Evolutionary conservation across 53 echinoderm and acorn worm genomes (phyloP).

Genomic region (Paracentrotus lividus): DNA sequence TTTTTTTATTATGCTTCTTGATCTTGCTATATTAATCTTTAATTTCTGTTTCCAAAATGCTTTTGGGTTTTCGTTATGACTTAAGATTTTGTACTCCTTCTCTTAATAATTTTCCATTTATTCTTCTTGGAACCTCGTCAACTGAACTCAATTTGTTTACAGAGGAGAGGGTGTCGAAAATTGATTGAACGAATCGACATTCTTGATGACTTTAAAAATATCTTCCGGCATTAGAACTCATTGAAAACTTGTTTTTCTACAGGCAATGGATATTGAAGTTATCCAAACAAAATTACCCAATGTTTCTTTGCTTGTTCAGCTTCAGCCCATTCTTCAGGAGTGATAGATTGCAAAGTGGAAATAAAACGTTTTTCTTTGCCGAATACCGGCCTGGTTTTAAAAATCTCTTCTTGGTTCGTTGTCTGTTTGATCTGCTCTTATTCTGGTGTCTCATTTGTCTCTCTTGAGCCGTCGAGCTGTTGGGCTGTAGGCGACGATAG

Average conservation of each 20-base stretch:
- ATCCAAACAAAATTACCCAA: constrained; percentile 45
- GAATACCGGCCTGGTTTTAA: constrained; percentile 23
- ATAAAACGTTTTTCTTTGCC: constrained; percentile 40
- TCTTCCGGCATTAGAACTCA: constrained; percentile 26
- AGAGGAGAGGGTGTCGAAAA: neutral
- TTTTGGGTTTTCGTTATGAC: neutral
- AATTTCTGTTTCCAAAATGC: neutral
- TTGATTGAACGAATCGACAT: constrained; percentile 41
- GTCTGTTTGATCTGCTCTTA: constrained; percentile 48
- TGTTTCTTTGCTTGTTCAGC: constrained; percentile 47
- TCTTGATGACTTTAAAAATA: constrained; percentile 49
- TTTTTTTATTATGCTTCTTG: no score
- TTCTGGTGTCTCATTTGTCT: constrained; percentile 35
- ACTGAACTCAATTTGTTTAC: neutral
- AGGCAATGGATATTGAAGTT: constrained; percentile 12
- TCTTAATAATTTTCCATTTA: neutral
- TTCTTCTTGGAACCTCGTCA: neutral
- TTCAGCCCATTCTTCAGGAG: neutral
- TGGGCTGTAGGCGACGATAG: neutral
- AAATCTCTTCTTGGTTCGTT: constrained; percentile 5
- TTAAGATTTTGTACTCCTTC: neutral
- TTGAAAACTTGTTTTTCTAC: constrained; percentile 31
- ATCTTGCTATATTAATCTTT: neutral
- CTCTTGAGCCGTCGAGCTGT: constrained; percentile 44
- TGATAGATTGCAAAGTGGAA: constrained; percentile 53